Base-by-base conservation (phyloP, 1,140 invertebrate species). In the Bombus ignitus region DNA sequence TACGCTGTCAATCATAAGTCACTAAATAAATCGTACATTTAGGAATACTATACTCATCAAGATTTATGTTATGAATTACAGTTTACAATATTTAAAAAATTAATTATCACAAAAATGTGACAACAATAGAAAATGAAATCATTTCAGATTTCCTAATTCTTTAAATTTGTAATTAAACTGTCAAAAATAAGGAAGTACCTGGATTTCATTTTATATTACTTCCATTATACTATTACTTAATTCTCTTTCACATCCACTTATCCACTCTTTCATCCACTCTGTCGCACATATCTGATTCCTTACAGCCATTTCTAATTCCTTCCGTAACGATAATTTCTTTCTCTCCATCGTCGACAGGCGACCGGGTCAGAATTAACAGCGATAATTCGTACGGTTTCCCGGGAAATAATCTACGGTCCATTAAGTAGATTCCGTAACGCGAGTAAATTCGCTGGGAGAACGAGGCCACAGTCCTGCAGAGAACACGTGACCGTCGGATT, bases 391-490 rank as follows among this genome's bases (percentile, higher is more conserved):
- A 37, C 35, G 32, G 44, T 42, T 35, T 74, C 39, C 28, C 12
- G 0, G 32, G 42, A 66, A 66, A 75, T 66, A 66, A 82, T 82
- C 59, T 62, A 28, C n/a, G 22, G 32, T 25, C 25, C n/a, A 35
- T 66, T 66, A 83, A 83, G 71, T 66, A 22, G 42, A 68, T 66
- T 42, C n/a, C 32, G 25, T 68, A 12, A n/a, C 62, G 42, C 59
- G 72, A 68, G 44, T 83, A 77, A 83, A 83, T 66, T 77, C 74
- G 5, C 32, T 8, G 6, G 8, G 15, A 1, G 25, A 78, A 83
- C 25, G 62, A 37, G 42, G 44, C 9, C 18, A 75, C 53, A 22
- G 28, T 22, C 8, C 4, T 18, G 35, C 10, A 32, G 57, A 3
- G 59, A 12, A 22, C 81, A 32, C 73, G 73, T 28, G 73, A 57